A percentile compares a stretch with the other conserved stretches of the same genome.
These are phyloP conservation scores for Acanthis flammea DNA, from an alignment of 2,797 vertebrate genomes.

Conservation along the genomic window DNA sequence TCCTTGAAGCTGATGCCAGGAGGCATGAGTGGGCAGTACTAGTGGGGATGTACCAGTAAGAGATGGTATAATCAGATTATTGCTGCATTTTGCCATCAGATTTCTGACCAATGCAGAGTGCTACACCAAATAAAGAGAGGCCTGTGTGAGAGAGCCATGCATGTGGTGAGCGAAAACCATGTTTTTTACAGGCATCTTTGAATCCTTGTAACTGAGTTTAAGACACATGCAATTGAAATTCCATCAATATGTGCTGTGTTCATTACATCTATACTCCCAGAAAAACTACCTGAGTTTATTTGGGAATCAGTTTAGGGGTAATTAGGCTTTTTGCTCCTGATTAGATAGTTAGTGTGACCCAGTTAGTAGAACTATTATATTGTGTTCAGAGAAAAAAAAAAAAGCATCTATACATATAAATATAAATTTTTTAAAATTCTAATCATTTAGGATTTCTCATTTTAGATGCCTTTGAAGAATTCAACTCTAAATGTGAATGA, in stretches of 20 bases:
- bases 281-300: not conserved
- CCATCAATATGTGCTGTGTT: not conserved
- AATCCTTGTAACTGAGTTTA: not conserved
- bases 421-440: no score
- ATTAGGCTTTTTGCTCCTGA: not conserved
- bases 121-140: not conserved
- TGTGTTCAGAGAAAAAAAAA: not conserved
- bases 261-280: not conserved
- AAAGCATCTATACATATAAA: not conserved
- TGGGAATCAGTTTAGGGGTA: not conserved
- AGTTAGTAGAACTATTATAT: not conserved
- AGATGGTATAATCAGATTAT: not conserved
- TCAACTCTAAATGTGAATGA: accelerated
- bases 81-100: not conserved
- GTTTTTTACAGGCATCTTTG: not conserved
- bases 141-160: accelerated
- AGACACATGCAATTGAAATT: not conserved
- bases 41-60: not conserved
- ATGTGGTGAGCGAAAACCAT: not conserved
- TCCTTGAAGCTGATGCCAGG: not conserved
- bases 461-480: not conserved
- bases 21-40: not conserved
- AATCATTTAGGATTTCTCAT: not conserved
- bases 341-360: not conserved
- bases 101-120: not conserved